Percentiles rank a stretch among this genome's conserved stretches.
phyloP scores from a whole-genome alignment of 2,113 vertebrate species.

The Dicrurus megarhynchus region DNA sequence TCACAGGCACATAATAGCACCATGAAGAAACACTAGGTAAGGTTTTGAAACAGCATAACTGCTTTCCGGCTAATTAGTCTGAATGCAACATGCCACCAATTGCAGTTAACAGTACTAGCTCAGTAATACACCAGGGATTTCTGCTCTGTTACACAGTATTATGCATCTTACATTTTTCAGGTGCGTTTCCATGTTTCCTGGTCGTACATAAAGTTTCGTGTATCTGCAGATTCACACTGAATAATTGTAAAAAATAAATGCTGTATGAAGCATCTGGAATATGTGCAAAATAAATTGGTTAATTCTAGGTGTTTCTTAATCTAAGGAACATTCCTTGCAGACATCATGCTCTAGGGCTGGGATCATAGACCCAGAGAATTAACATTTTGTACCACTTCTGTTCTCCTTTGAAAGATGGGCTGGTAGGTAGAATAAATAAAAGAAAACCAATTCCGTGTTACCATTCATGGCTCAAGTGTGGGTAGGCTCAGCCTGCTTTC shows the following conservation, averaged over 20 bases:
- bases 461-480: accelerated
- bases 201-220: neutral
- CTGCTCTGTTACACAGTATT: neutral
- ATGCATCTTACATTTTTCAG: neutral
- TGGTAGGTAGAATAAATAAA: neutral
- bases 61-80: neutral
- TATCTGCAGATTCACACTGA: neutral
- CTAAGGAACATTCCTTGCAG: neutral
- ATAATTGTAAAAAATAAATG: neutral
- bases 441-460: neutral
- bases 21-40: neutral
- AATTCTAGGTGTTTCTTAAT: neutral
- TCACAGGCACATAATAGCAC: neutral
- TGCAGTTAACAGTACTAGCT: neutral
- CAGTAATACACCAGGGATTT: neutral
- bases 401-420: neutral
- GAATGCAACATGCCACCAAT: neutral
- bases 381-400: neutral
- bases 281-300: neutral
- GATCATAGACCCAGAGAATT: neutral
- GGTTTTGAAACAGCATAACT: neutral
- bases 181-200: neutral
- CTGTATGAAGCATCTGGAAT: neutral
- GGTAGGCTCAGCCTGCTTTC: neutral
- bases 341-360: neutral